A percentile compares a stretch with the other conserved stretches of the same genome.
These are phyloP conservation scores for Eubucco bourcierii DNA, from an alignment of 2,113 vertebrate species.

Conservation along the genomic window DNA sequence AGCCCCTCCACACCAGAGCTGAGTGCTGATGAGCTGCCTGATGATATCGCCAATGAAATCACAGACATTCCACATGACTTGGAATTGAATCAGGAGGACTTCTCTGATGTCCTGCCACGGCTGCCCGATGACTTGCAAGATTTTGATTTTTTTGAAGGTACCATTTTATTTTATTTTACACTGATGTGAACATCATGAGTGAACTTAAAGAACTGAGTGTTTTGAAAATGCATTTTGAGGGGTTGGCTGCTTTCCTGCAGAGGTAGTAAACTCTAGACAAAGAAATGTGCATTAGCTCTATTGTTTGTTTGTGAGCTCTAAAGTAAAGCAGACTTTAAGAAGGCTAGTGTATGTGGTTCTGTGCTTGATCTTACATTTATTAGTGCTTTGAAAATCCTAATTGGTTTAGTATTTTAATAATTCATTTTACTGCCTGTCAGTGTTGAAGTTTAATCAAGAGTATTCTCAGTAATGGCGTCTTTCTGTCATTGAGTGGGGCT, in stretches of 20 bases:
- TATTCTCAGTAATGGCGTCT: slow-evolving; percentile 38
- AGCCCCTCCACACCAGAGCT: slow-evolving; percentile 95
- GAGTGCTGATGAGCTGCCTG: slow-evolving; percentile 95
- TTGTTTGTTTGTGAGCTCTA: slow-evolving; percentile 27
- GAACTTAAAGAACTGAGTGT: background rate
- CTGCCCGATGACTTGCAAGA: slow-evolving; percentile 96
- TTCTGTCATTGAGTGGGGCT: slow-evolving; percentile 50
- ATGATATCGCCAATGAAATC: slow-evolving; percentile 98
- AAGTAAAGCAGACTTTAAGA: background rate
- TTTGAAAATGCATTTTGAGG: background rate
- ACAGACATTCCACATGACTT: slow-evolving; percentile 99
- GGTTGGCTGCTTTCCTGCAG: background rate
- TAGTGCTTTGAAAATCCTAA: slow-evolving; percentile 41
- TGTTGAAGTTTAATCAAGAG: slow-evolving; percentile 25
- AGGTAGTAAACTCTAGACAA: background rate
- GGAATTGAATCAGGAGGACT: slow-evolving; percentile 98
- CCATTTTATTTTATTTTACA: slow-evolving; percentile 30
- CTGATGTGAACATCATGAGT: background rate
- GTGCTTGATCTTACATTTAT: slow-evolving; percentile 10
- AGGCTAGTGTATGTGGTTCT: background rate
- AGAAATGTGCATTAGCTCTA: background rate
- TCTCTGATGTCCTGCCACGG: slow-evolving; percentile 93
- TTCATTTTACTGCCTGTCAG: slow-evolving; percentile 48
- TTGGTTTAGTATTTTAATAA: slow-evolving; percentile 53
- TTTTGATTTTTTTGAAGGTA: slow-evolving; percentile 99